A percentile compares a stretch with the other conserved stretches of the same genome.
Evolutionary conservation across 1,140 invertebrate species (phyloP).

Genomic region (Sinonovacula constricta): DNA sequence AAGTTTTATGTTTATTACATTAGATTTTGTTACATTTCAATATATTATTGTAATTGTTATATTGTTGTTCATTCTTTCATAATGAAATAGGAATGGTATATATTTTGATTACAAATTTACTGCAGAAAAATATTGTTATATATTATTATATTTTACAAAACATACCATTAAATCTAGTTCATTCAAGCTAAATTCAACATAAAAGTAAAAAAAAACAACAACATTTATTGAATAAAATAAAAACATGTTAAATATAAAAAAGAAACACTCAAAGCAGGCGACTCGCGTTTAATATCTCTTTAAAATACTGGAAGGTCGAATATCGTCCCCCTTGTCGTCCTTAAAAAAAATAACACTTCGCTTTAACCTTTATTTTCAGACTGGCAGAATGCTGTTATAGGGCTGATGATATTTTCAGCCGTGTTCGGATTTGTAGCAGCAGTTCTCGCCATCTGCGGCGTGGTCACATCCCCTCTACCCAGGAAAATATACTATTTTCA

Average conservation of each 20-base stretch:
- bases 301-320: neutral
- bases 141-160: no score
- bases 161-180: no score
- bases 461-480: conserved; percentile 72
- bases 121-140: no score
- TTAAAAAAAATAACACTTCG: neutral
- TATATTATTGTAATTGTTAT: no score
- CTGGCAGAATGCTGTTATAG: conserved; percentile 77
- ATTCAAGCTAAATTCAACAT: no score
- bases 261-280: no score
- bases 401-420: conserved; percentile 75
- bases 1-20: no score
- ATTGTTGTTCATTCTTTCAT: no score
- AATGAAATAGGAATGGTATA: no score
- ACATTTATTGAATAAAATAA: neutral
- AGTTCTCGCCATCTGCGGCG: conserved; percentile 73
- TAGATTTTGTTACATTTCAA: no score
- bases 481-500: conserved; percentile 78
- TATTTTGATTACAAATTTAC: no score
- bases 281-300: neutral
- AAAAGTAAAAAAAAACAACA: neutral
- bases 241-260: neutral
- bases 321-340: no score
- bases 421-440: conserved; percentile 74
- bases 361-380: conserved; percentile 62